Evolutionary conservation across 2,797 vertebrate genomes (phyloP).

Genomic region (Peromyscus aztecus): DNA sequence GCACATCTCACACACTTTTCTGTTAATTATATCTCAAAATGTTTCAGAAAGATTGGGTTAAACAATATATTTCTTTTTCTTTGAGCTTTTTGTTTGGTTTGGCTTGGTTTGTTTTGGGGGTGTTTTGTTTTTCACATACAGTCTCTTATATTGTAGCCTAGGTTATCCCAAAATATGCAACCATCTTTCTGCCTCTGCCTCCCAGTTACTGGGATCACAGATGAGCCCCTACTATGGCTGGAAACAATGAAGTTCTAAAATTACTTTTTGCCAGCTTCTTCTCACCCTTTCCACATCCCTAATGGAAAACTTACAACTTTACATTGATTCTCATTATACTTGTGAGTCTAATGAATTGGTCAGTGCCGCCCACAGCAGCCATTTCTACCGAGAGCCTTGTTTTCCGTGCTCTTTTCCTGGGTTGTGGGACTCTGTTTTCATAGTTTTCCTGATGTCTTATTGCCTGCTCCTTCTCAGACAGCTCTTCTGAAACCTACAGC

Average conservation of each 20-base stretch:
- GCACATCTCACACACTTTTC: background rate
- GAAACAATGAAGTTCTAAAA: constrained; percentile 32
- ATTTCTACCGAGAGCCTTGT: background rate
- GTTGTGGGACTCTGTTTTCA: background rate
- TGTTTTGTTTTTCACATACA: background rate
- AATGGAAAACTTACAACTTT: background rate
- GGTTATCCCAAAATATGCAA: background rate
- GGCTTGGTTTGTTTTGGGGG: background rate
- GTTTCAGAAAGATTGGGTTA: background rate
- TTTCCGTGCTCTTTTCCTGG: background rate
- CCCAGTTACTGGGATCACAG: background rate
- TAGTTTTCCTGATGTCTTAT: background rate
- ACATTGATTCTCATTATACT: background rate
- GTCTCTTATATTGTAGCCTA: background rate
- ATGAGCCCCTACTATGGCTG: background rate
- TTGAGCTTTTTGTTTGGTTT: background rate
- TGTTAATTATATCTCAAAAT: background rate
- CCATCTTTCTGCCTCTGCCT: background rate
- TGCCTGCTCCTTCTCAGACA: background rate
- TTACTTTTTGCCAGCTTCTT: background rate
- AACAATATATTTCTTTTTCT: background rate
- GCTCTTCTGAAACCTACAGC: background rate
- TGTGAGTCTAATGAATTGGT: background rate
- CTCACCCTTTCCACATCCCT: background rate
- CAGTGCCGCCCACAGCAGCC: background rate